Base-by-base conservation (phyloP, 2,888 invertebrate species). In the Megastigmus dorsalis region DNA sequence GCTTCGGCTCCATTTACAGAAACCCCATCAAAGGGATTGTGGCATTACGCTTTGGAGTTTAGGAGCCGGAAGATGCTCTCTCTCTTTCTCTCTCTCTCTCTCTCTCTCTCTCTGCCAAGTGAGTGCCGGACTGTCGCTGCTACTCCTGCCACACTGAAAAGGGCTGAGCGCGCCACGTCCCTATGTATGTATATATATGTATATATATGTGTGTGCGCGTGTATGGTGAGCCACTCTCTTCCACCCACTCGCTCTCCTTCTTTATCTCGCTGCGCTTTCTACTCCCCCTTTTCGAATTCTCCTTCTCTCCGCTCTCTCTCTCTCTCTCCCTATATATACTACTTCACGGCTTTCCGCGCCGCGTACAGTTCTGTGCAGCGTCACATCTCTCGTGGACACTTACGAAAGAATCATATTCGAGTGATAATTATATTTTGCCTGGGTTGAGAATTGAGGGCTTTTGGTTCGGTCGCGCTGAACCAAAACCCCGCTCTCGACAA, bases 21-120 rank as follows among this genome's bases (percentile, higher is more conserved):
- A 88, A 87, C 87, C 85, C 85, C 87, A 83, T 87, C 87, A 87
- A 88, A 88, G 88, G 85, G 86, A 86, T 83, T 82, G 84, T 80
- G 83, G 83, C 83, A 84, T 85, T 85, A 84, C 83, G 83, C 83
- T 84, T 83, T 82, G 79, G 84, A 82, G 82, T 83, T 82, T 77
- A 79, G 81, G 75, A 80, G 80, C 71, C 77, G 80, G 77, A 77
- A 79, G 80, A 79, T 75, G 69, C 48, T 30, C 30, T 30, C 23
- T 54, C 30, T 23, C n/a, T 45, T 20, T 20, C 38, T 28, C 50
- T 15, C 6, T 6, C 41, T 6, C 13, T 38, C 7, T 50, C n/a
- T 18, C 38, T 9, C 9, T 54, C 26, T 41, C 18, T 18, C n/a
- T 26, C n/a, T n/a, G n/a, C n/a, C n/a, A n/a, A n/a, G n/a, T n/a